phyloP scores from a whole-genome alignment of 2,888 invertebrate genomes.

The Diplazon laetatorius region DNA sequence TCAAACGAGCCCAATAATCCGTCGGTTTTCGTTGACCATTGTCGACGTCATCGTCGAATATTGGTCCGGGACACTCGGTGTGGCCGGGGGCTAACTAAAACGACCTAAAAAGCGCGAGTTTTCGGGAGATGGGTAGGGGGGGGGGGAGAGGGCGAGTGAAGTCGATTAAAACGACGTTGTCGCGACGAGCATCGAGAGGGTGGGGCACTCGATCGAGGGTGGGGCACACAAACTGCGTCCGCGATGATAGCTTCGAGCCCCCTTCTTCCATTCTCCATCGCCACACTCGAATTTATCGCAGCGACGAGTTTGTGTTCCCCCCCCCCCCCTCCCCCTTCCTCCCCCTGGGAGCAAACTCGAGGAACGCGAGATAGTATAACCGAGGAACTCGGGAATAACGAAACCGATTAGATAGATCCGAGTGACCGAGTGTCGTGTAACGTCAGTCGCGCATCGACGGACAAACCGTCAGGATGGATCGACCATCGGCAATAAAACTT shows the following conservation, averaged over 20 bases:
- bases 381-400: slow-evolving; percentile 67
- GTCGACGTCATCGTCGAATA: slow-evolving; percentile 60
- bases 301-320: slow-evolving; percentile 61
- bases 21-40: slow-evolving; percentile 36
- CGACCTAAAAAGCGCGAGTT: slow-evolving; percentile 53
- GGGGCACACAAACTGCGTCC: slow-evolving; percentile 46
- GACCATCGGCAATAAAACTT: slow-evolving; percentile 71
- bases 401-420: too few species aligned
- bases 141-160: slow-evolving; percentile 50
- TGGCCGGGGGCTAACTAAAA: slow-evolving; percentile 37
- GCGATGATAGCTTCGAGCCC: slow-evolving; percentile 14
- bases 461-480: slow-evolving; percentile 76
- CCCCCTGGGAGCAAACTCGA: slow-evolving; percentile 4
- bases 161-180: slow-evolving; percentile 55
- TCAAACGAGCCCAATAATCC: slow-evolving; percentile 23
- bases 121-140: too few species aligned
- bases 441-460: slow-evolving; percentile 77
- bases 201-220: slow-evolving; percentile 51
- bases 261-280: slow-evolving; percentile 17
- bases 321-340: slow-evolving; percentile 33
- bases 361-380: slow-evolving; percentile 57
- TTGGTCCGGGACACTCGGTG: slow-evolving; percentile 43
- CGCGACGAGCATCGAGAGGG: slow-evolving; percentile 49
- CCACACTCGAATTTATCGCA: slow-evolving; percentile 69
- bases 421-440: slow-evolving; percentile 39